Base-by-base conservation (phyloP, 2,113 vertebrate genomes). In the Ageneiosus marmoratus region DNA sequence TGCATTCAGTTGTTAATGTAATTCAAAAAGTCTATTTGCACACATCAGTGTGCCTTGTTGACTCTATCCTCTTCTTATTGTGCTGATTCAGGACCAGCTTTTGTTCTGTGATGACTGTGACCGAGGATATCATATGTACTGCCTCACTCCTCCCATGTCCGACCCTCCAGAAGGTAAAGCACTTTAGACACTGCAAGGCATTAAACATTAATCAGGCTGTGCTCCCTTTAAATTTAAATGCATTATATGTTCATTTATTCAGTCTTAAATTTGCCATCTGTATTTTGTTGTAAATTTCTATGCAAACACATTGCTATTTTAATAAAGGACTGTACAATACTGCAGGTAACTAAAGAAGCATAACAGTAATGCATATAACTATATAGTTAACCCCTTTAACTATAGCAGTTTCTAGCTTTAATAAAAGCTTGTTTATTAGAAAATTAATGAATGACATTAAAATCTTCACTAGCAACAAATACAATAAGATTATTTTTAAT, bases 41-140 rank as follows among this genome's bases (percentile, higher is more conserved):
- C 29, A 53, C 20, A 10, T 70, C 55, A 18, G 20, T 55, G 16
- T 77, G 22, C 7, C 41, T 18, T n/a, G 0, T 15, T 58, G 56
- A 55, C 50, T 51, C 18, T 56, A 20, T 80, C 12, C 6, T 86
- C 15, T 73, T 27, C 1, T 55, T 69, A 51, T 89, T 77, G 50
- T 84, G 34, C 72, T 48, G 34, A 77, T 37, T 81, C 83, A 98
- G 96, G 96, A 98, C 92, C 96, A 98, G 93, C 92, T 97, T 89
- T 95, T 97, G 86, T 97, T 97, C 89, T 97, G 96, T 86, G 96
- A 98, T 5, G 96, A 98, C 94, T 98, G 96, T 83, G 96, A 97
- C 84, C 91, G 96, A 88, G 96, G 96, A 79, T 98, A 98, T 89
- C 96, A 97, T 90, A 98, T 98, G 96, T 97, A 98, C 91, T 98